phyloP scores from a whole-genome alignment of 2,113 vertebrate genomes.

The Bothrops jararaca region DNA sequence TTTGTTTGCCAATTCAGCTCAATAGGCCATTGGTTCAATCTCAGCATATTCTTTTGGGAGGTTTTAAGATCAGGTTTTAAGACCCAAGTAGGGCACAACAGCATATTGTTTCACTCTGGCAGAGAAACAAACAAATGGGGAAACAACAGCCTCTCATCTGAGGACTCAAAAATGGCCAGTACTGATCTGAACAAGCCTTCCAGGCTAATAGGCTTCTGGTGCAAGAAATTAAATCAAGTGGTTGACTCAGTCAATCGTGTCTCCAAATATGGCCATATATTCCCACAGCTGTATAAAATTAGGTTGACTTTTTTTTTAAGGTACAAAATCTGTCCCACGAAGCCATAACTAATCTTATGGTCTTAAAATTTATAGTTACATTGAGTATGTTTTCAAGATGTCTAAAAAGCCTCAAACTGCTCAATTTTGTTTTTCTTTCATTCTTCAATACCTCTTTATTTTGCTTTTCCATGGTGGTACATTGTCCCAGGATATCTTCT shows the following conservation, averaged over 20 bases:
- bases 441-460: neutral
- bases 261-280: neutral
- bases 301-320: neutral
- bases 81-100: too few species aligned
- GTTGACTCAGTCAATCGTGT: too few species aligned
- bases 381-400: neutral
- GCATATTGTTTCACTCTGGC: too few species aligned
- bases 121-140: too few species aligned
- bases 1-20: neutral
- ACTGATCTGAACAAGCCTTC: too few species aligned
- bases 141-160: too few species aligned
- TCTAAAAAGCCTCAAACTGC: neutral
- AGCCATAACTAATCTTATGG: neutral
- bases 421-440: neutral
- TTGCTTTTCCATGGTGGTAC: neutral
- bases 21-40: neutral
- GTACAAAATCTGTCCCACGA: neutral
- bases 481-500: neutral
- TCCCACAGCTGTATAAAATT: neutral
- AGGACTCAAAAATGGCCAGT: too few species aligned
- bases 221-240: too few species aligned
- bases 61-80: too few species aligned
- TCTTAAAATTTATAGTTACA: neutral
- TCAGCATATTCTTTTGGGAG: too few species aligned
- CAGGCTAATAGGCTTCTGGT: too few species aligned